Percentiles rank a stretch among this genome's conserved stretches.
These are phyloP conservation scores for Odontomachus brunneus DNA, from an alignment of 1,140 invertebrate species.

Conservation along the genomic window DNA sequence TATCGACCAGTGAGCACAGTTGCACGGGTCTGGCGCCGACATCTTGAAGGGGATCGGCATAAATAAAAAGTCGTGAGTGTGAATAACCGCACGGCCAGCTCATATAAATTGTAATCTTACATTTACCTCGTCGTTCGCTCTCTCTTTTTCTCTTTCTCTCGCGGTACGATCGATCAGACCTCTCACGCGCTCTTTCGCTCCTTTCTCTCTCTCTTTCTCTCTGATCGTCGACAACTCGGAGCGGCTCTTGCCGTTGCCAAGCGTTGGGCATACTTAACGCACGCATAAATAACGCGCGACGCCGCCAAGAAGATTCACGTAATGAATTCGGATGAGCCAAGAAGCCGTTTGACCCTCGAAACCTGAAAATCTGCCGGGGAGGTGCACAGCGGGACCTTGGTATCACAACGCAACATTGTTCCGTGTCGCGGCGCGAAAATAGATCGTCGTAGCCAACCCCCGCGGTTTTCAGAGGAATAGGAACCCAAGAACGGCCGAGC, in stretches of 20 bases:
- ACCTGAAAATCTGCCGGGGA: conserved; percentile 27
- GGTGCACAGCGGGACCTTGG: conserved; percentile 2
- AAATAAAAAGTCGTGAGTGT: conserved; percentile 63
- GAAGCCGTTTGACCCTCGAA: conserved; percentile 52
- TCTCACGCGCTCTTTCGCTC: background rate
- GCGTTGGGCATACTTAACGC: conserved; percentile 28
- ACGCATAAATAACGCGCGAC: conserved; percentile 66
- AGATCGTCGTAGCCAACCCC: conserved; percentile 2
- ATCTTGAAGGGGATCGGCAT: conserved; percentile 13
- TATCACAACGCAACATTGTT: background rate
- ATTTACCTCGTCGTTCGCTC: conserved; percentile 17
- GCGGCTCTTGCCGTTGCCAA: conserved; percentile 2
- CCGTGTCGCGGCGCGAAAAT: conserved; percentile 26
- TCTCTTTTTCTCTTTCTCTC: background rate
- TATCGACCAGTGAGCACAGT: conserved; percentile 43
- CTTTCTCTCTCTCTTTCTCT: background rate
- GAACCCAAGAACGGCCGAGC: background rate
- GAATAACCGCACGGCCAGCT: conserved; percentile 50
- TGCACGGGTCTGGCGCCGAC: conserved; percentile 13
- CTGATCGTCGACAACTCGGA: background rate
- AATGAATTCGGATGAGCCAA: conserved; percentile 54
- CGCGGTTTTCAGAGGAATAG: background rate
- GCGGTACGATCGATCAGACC: conserved; percentile 1
- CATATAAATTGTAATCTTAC: conserved; percentile 69
- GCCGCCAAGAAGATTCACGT: conserved; percentile 64